Base-by-base conservation (phyloP, 2,113 vertebrate genomes). In the Tychaedon coryphoeus region DNA sequence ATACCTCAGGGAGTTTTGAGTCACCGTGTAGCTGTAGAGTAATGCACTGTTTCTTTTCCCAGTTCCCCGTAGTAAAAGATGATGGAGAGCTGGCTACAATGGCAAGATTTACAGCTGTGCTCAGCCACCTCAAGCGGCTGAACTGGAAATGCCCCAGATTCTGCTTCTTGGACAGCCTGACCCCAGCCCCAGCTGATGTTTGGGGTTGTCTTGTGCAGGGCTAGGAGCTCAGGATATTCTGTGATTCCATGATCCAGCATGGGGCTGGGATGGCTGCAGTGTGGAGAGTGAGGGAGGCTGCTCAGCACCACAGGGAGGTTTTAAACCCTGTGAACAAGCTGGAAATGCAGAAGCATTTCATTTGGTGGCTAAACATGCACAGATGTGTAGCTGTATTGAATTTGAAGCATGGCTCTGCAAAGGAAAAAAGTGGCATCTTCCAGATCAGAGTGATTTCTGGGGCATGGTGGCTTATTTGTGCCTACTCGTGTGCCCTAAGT, bases 241-340 rank as follows among this genome's bases (percentile, higher is more conserved):
- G 0, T 33, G 38, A 5, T 40, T 56, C 29, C 29, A 23, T 48
- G 31, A 65, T 17, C 29, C 53, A 54, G 23, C 4, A 1, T 0
- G 1, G 31, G 51, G 26, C 69, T 60, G 40, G 19, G 20, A 14
- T 54, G 86, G 36, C 56, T 42, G 8, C 19, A 12, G 42, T 9
- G 17, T 3, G 5, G 34, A 2, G 25, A 19, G 33, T 1, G 7
- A 60, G 54, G 38, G 56, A 54, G 25, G 17, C 14, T 91, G 38
- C 66, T 38, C 33, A 19, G 38, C 1, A 5, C 18, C 53, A 36
- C 6, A 17, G 29, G 5, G 7, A 26, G 6, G 2, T n/a, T 50
- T 62, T 60, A 78, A 38, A 19, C 17, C 12, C 29, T 23, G 5
- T 33, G n/a, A 45, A 42, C 9, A 56, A 60, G 18, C 40, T 54